Evolutionary conservation across 92 coral and sea anemone genomes (phyloP).

Genomic region (Epizoanthus rinbou): DNA sequence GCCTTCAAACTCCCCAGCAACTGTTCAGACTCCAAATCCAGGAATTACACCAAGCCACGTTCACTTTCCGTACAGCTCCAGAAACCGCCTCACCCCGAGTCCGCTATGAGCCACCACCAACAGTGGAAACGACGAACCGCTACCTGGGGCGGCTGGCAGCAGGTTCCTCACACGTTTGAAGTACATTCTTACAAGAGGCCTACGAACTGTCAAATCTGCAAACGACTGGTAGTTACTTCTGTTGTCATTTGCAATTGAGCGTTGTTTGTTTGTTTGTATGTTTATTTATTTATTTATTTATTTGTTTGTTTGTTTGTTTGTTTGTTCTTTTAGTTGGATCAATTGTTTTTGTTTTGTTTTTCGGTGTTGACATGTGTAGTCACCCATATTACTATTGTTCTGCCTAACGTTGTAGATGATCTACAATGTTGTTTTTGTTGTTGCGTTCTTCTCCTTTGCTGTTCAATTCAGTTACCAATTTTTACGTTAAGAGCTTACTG

Average conservation of each 20-base stretch:
- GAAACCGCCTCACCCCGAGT: constrained; percentile 44
- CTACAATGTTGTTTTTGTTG: no score
- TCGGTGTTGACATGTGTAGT: no score
- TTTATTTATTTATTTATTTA: not conserved
- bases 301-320: not conserved
- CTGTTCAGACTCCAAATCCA: constrained; percentile 81
- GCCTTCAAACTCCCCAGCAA: constrained; percentile 94
- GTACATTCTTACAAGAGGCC: constrained; percentile 94
- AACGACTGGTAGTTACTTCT: constrained; percentile 72
- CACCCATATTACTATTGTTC: no score
- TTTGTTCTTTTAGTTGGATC: no score
- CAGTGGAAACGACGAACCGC: constrained; percentile 54
- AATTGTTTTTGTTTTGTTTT: not conserved
- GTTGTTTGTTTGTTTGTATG: not conserved
- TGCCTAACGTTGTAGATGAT: no score
- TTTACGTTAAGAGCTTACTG: no score
- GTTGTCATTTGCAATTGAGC: no score
- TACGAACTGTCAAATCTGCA: constrained; percentile 95
- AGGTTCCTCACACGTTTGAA: constrained; percentile 94
- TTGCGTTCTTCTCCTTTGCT: not conserved
- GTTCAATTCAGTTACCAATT: not conserved
- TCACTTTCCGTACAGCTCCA: constrained; percentile 36
- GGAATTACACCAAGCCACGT: constrained; percentile 41
- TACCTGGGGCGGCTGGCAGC: constrained; percentile 85
- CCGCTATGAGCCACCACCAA: constrained; percentile 42